Evolutionary conservation across 1,140 invertebrate species (phyloP), one percentile per base, ranked within the genome.

Genomic region (Temnothorax longispinosus): DNA sequence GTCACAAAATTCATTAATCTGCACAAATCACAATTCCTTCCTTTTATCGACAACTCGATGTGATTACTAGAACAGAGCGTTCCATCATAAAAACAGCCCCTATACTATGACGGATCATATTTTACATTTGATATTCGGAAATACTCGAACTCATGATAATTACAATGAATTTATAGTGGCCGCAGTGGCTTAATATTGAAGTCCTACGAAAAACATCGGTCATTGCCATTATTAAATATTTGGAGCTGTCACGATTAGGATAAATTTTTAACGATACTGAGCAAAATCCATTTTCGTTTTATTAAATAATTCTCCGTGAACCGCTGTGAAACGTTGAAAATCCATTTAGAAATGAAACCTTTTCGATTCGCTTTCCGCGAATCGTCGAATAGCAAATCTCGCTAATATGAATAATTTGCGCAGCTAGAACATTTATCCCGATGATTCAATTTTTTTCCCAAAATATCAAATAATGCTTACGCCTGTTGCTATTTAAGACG

Each of bases 41-140:
- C 47, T 81, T 54, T 81, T 47, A 52, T 67, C 64, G 77, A 81
- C 77, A 81, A 35, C 77, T 81, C 77, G 52, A 21, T 18, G 47
- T 27, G 32, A 69, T 81, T 54, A 69, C 1, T 69, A 44, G 64
- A 3, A 80, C 47, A 54, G 13, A 52, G n/a, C n/a, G 47, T 69
- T 81, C n/a, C 21, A 81, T 80, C 60, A 15, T 41, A 54, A 69
- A 81, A 81, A 41, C 38, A 47, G 47, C 5, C n/a, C 8, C 8
- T 3, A 67, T 52, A 65, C 10, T 65, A 38, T 58, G 62, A 27
- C 18, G 35, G 32, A 69, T 69, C n/a, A 81, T 54, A 54, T 69
- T 54, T 41, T 56, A 71, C 0, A 71, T 81, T 71, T 67, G 44
- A 71, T 8, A 54, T 54, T 75, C 60, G 18, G 64, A 81, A 27